These are phyloP conservation scores for Neoniphon sammara DNA, from an alignment of 2,797 vertebrate species.

Conservation along the genomic window DNA sequence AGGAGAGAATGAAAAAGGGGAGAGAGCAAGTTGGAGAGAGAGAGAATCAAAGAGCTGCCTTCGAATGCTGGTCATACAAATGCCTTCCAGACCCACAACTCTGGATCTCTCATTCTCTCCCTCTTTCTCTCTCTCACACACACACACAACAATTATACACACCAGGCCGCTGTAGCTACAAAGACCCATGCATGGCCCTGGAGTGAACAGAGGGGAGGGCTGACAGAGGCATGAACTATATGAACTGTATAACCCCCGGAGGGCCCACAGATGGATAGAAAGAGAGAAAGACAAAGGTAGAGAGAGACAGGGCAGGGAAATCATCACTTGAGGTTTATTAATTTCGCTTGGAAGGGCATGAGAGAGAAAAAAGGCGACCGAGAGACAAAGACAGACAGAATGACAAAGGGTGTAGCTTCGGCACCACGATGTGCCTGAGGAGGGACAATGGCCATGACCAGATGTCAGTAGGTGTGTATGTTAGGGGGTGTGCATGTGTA, in stretches of 20 bases:
- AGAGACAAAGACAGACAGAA: not conserved
- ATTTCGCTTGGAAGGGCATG: constrained; percentile 35
- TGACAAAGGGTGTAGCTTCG: not conserved
- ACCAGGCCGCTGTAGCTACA: constrained; percentile 51
- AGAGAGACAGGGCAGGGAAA: not conserved
- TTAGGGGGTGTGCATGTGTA: constrained; percentile 31
- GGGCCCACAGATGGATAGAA: constrained; percentile 56
- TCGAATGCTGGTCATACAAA: constrained; percentile 68
- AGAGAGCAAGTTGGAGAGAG: constrained; percentile 59
- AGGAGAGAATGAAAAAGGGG: constrained; percentile 64
- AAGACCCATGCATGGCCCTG: constrained; percentile 57
- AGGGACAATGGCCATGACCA: constrained; percentile 57
- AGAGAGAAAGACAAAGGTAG: constrained; percentile 28
- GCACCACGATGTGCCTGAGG: constrained; percentile 39
- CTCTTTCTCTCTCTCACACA: constrained; percentile 44
- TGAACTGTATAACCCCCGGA: constrained; percentile 54
- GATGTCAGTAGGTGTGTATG: constrained; percentile 73
- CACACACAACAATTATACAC: constrained; percentile 41
- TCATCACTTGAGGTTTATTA: constrained; percentile 38
- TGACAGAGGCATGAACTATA: constrained; percentile 56
- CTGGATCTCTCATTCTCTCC: constrained; percentile 50
- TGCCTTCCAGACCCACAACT: constrained; percentile 60
- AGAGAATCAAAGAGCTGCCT: constrained; percentile 75
- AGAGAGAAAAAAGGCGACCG: not conserved
- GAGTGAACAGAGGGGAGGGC: constrained; percentile 59